Evolutionary conservation across 2,888 invertebrate species (phyloP).

Genomic region (Eumacrocentrus americanus): DNA sequence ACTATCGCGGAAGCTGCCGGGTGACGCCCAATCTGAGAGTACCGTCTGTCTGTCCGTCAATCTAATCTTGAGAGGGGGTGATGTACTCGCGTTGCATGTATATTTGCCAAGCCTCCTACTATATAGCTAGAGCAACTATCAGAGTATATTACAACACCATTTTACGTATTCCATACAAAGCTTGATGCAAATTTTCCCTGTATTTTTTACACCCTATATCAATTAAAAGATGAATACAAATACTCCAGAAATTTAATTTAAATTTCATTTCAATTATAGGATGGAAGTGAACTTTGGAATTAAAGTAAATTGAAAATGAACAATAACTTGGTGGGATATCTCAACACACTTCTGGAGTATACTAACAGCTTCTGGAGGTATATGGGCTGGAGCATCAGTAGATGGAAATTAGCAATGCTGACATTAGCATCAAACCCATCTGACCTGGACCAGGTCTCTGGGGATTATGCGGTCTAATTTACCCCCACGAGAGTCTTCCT

Average conservation of each 20-base stretch:
- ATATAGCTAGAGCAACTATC: not conserved
- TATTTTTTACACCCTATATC: not conserved
- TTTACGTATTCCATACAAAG: not conserved
- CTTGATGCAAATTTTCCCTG: not conserved
- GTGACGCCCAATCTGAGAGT: conserved; percentile 40
- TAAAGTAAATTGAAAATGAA: no score
- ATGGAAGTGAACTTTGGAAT: not conserved
- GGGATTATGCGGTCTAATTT: conserved; percentile 11
- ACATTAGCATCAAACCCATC: conserved; percentile 10
- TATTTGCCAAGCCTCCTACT: conserved; percentile 19
- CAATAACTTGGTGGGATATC: not conserved
- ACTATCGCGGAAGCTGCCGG: conserved; percentile 51
- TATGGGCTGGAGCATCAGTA: not conserved
- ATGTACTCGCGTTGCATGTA: conserved; percentile 25
- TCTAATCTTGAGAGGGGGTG: conserved; percentile 31
- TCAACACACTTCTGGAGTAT: not conserved
- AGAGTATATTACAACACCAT: no score
- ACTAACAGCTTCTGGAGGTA: no score
- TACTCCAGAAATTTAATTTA: not conserved
- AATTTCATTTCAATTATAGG: not conserved
- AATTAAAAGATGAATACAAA: not conserved
- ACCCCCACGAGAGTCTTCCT: not conserved
- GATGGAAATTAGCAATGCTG: conserved; percentile 13
- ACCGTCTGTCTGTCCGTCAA: conserved; percentile 32
- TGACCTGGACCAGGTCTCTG: conserved; percentile 4